Evolutionary conservation across 2,888 invertebrate species (phyloP), one percentile per base, ranked within the genome.

Genomic region (Callyntrura guangdongensis): DNA sequence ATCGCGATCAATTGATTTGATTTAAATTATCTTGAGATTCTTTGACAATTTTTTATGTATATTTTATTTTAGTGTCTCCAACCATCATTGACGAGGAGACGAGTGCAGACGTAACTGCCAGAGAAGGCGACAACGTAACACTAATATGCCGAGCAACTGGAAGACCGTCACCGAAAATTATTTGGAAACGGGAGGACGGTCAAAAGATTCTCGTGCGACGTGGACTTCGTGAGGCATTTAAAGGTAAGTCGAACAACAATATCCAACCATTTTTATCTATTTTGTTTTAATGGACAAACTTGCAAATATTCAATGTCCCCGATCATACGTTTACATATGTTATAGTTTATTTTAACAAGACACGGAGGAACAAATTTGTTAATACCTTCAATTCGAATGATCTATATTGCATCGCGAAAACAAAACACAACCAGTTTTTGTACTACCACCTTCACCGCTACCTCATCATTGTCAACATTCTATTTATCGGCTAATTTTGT

Each of bases 11-110:
- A n/a, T n/a, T n/a, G n/a, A n/a, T n/a, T n/a, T n/a, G n/a, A n/a
- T n/a, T n/a, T n/a, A n/a, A n/a, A n/a, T n/a, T n/a, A n/a, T n/a
- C n/a, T n/a, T n/a, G n/a, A n/a, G n/a, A n/a, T n/a, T n/a, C n/a
- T n/a, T n/a, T n/a, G n/a, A n/a, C n/a, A n/a, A n/a, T n/a, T n/a
- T n/a, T n/a, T n/a, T n/a, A n/a, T n/a, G n/a, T n/a, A n/a, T n/a
- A n/a, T n/a, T n/a, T n/a, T n/a, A 36, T 36, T 36, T 36, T 96
- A 97, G 97, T 97, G 81, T 97, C 97, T 74, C 97, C 97, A 56
- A 97, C 97, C 94, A 97, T 97, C 94, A 95, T 97, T 86, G 97
- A 97, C 94, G 96, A 97, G 94, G 97, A 97, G 92, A 97, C 97
- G 25, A 97, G 97, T 93, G 97, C 97, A 0, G 97, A 97, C 94